Evolutionary conservation across 2,888 invertebrate genomes (phyloP), one percentile per base, ranked within the genome.

Genomic region (Synanthedon myopaeformis): DNA sequence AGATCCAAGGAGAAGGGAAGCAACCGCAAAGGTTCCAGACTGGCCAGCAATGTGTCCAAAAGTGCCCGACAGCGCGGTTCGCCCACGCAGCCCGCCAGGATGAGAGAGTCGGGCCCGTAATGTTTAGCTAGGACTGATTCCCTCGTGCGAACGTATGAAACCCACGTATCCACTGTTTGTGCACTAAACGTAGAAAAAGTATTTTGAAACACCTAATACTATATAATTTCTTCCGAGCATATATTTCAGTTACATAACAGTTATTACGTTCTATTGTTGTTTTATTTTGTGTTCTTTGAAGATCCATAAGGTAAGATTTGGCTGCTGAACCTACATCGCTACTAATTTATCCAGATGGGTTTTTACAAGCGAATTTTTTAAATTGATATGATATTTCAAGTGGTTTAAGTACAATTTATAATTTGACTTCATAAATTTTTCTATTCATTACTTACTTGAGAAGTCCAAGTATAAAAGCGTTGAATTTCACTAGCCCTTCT

Each of bases 111-210:
- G 8, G 91, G 88, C 4, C 89, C 90, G 79, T 96, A 97, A 74
- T 96, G 95, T 68, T 93, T 94, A 49, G 91, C 90, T 52, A 96
- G 84, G 14, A 96, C 90, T 14, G 93, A 92, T 74, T 96, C 96
- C 60, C 96, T 90, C 12, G 95, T 94, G 60, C 94, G 90, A 53
- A 96, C 89, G 73, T 95, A 96, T 55, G 94, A 93, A 60, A 95
- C 90, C 96, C 96, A 97, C 41, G 96, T 95, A 67, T 96, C 96
- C 62, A 97, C 88, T n/a, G 96, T 94, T 61, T 94, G 90, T 54
- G 95, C 91, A 78, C 93, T 94, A 84, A 55, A 54, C 23, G 6
- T 28, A 48, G 17, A 54, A 35, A 35, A 35, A 3, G 0, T 2
- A 8, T 35, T 35, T 6, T 35, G 35, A 35, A 35, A 23, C 1